phyloP scores from a whole-genome alignment of 2,797 vertebrate genomes.

The Sebastes diaconus region DNA sequence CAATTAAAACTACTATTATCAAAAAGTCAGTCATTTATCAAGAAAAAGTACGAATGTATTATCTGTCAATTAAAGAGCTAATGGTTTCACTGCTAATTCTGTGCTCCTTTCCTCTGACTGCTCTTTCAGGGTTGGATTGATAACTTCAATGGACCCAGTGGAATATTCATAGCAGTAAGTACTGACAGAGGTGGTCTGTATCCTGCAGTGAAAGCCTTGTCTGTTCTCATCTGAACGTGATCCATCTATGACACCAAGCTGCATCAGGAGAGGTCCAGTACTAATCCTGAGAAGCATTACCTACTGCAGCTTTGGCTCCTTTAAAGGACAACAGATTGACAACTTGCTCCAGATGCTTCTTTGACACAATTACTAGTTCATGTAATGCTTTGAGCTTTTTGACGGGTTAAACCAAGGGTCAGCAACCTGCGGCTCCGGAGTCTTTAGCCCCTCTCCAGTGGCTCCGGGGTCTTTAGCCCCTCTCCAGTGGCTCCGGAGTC shows the following conservation, averaged over 20 bases:
- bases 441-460: too few relatives aligned
- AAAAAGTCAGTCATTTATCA: background rate
- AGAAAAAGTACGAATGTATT: background rate
- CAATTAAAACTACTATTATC: background rate
- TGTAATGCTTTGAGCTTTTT: background rate
- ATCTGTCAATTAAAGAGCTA: background rate
- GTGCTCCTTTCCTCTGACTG: slow-evolving; percentile 28
- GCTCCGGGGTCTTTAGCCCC: too few relatives aligned
- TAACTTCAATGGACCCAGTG: slow-evolving; percentile 98
- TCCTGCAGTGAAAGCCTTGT: background rate
- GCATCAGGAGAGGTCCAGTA: background rate
- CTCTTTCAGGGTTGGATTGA: slow-evolving; percentile 95
- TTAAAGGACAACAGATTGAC: background rate
- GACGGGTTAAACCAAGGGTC: background rate
- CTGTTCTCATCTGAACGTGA: background rate
- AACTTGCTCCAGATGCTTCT: background rate
- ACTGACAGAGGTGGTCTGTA: background rate
- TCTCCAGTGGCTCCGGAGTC: too few relatives aligned
- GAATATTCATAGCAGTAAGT: slow-evolving; percentile 97
- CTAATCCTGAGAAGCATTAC: background rate
- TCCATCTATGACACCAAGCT: background rate
- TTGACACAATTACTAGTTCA: background rate
- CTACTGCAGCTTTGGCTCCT: background rate
- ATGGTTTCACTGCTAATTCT: background rate
- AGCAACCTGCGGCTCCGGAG: too few relatives aligned